These are phyloP conservation scores for Chauna torquata DNA, from an alignment of 2,113 vertebrate genomes.

Conservation along the genomic window DNA sequence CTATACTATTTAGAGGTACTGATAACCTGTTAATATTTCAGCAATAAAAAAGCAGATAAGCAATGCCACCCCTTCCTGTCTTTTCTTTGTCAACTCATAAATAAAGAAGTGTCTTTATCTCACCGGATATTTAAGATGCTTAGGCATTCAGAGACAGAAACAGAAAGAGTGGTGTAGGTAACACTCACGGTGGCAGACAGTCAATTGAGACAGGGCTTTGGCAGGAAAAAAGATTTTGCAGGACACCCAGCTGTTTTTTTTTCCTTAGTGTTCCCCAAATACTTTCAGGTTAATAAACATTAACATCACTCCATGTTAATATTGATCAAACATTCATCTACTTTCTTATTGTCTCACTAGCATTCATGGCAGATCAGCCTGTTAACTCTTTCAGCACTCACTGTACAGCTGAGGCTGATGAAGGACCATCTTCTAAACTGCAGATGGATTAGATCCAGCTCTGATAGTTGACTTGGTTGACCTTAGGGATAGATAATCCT, in stretches of 20 bases:
- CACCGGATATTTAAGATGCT: slow-evolving; percentile 40
- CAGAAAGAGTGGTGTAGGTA: neutral
- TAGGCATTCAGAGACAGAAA: neutral
- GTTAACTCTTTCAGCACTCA: neutral
- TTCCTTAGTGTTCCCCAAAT: neutral
- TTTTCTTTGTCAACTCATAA: slow-evolving; percentile 36
- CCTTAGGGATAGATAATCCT: neutral
- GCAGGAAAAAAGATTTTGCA: neutral
- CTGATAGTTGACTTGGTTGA: neutral
- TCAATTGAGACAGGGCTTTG: neutral
- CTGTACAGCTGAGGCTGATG: neutral
- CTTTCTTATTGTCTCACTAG: neutral
- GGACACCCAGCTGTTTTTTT: neutral
- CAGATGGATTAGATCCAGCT: neutral
- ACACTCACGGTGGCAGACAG: neutral
- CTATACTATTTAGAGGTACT: neutral
- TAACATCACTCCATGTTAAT: neutral
- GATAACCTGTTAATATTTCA: slow-evolving; percentile 54
- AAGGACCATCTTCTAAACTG: neutral
- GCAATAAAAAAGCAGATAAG: slow-evolving; percentile 45
- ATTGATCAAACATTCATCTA: neutral
- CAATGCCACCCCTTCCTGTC: neutral
- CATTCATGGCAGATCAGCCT: neutral
- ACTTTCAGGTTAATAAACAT: slow-evolving; percentile 18
- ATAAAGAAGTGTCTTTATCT: slow-evolving; percentile 11